These are phyloP conservation scores for Sarcophaga subvicina DNA, from an alignment of 2,888 invertebrate species.

Conservation along the genomic window DNA sequence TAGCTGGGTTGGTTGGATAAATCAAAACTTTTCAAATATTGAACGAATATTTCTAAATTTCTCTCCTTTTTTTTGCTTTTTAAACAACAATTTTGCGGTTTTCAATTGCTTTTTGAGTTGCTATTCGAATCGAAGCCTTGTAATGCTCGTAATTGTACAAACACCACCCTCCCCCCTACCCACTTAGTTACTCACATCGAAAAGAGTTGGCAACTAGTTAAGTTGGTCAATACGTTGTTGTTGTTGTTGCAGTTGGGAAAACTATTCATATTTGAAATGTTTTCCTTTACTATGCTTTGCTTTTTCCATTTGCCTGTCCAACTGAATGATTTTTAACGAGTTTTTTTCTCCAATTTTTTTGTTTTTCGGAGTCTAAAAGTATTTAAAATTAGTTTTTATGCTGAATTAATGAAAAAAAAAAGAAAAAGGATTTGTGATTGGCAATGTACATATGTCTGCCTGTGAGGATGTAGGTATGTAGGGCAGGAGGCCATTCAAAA, in stretches of 20 bases:
- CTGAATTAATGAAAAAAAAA: background rate
- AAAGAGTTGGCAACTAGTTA: background rate
- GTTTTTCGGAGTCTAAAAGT: background rate
- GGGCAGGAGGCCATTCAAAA: background rate
- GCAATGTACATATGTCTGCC: no score
- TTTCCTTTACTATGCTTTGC: background rate
- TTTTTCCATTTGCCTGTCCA: background rate
- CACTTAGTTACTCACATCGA: no score
- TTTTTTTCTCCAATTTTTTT: background rate
- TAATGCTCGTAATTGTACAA: background rate
- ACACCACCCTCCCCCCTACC: no score
- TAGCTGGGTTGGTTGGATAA: background rate
- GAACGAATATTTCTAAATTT: background rate
- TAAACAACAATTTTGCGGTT: background rate
- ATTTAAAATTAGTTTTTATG: background rate
- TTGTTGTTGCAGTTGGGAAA: background rate
- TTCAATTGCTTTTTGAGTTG: background rate
- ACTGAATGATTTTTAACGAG: background rate
- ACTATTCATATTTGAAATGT: background rate
- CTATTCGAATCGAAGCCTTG: background rate
- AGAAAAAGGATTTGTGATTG: background rate
- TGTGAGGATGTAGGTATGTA: background rate
- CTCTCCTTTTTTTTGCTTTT: no score
- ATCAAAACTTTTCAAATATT: conserved; percentile 1
- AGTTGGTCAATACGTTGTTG: background rate